These are phyloP conservation scores for Biston betularia DNA, from an alignment of 2,888 invertebrate genomes.

Conservation along the genomic window DNA sequence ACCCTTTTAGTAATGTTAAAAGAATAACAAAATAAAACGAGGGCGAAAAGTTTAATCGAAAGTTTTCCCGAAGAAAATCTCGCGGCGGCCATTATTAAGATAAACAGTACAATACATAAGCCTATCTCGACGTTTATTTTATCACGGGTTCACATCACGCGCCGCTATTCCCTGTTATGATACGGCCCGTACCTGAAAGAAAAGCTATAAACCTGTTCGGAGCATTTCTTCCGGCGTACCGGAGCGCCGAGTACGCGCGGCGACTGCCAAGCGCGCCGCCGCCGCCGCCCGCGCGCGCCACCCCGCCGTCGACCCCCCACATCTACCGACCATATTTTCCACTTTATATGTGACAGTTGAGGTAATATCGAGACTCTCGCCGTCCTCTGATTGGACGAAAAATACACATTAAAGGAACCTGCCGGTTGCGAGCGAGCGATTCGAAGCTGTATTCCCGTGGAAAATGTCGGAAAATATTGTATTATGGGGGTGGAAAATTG, in stretches of 20 bases:
- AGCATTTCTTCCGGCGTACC: slow-evolving; percentile 83
- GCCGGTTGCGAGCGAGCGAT: slow-evolving; percentile 84
- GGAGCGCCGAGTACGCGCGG: slow-evolving; percentile 83
- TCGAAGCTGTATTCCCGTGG: slow-evolving; percentile 86
- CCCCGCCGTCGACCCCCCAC: slow-evolving; percentile 66
- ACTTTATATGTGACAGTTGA: slow-evolving; percentile 88
- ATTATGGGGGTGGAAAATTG: slow-evolving; percentile 86
- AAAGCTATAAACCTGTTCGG: slow-evolving; percentile 86
- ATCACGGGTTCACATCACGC: slow-evolving; percentile 87
- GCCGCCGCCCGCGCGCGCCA: slow-evolving; percentile 55
- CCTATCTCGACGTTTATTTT: slow-evolving; percentile 87
- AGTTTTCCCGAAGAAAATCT: slow-evolving; percentile 69
- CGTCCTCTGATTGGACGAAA: slow-evolving; percentile 87
- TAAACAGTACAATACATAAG: slow-evolving; percentile 87
- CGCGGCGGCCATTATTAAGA: slow-evolving; percentile 84
- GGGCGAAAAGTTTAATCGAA: slow-evolving; percentile 79
- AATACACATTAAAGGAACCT: slow-evolving; percentile 87
- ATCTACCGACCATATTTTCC: slow-evolving; percentile 87
- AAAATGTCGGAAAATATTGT: slow-evolving; percentile 87
- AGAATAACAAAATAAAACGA: slow-evolving; percentile 57
- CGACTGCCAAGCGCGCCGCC: slow-evolving; percentile 72
- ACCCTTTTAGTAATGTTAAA: slow-evolving; percentile 50
- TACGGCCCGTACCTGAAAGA: slow-evolving; percentile 87
- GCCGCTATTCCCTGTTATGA: slow-evolving; percentile 86
- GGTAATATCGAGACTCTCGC: slow-evolving; percentile 87